These are phyloP conservation scores for Fragum sueziense DNA, from an alignment of 2,888 invertebrate genomes.

Conservation along the genomic window DNA sequence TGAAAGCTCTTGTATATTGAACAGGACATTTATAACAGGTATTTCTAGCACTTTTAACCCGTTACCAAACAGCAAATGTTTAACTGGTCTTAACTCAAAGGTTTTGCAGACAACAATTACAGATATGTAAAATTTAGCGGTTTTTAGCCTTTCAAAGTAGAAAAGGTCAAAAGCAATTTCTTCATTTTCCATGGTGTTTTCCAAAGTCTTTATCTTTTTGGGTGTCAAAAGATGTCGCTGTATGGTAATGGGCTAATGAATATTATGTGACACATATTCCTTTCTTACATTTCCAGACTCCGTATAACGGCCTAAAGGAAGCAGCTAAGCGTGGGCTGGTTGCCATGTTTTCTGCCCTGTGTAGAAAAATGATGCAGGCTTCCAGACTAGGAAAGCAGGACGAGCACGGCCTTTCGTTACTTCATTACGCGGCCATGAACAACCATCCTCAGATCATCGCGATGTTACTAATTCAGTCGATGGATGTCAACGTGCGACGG, in stretches of 20 bases:
- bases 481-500: slow-evolving; percentile 80
- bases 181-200: slow-evolving; percentile 6
- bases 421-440: slow-evolving; percentile 81
- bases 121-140: too few relatives aligned
- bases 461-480: slow-evolving; percentile 77
- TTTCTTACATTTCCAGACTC: slow-evolving; percentile 71
- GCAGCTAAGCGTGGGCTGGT: slow-evolving; percentile 80
- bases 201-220: background rate
- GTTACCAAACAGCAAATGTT: too few relatives aligned
- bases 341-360: slow-evolving; percentile 79
- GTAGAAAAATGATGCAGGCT: slow-evolving; percentile 77
- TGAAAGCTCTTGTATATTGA: too few relatives aligned
- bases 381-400: slow-evolving; percentile 80
- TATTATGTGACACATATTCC: background rate
- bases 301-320: slow-evolving; percentile 75
- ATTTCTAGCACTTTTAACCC: too few relatives aligned
- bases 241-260: background rate
- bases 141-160: background rate
- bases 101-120: too few relatives aligned
- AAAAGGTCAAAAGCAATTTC: background rate
- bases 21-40: too few relatives aligned
- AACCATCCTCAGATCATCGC: slow-evolving; percentile 81
- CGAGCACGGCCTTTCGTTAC: slow-evolving; percentile 79
- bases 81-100: too few relatives aligned
- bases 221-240: background rate